These are phyloP conservation scores for Leucopsar rothschildi DNA, from an alignment of 2,113 vertebrate genomes.

Conservation along the genomic window DNA sequence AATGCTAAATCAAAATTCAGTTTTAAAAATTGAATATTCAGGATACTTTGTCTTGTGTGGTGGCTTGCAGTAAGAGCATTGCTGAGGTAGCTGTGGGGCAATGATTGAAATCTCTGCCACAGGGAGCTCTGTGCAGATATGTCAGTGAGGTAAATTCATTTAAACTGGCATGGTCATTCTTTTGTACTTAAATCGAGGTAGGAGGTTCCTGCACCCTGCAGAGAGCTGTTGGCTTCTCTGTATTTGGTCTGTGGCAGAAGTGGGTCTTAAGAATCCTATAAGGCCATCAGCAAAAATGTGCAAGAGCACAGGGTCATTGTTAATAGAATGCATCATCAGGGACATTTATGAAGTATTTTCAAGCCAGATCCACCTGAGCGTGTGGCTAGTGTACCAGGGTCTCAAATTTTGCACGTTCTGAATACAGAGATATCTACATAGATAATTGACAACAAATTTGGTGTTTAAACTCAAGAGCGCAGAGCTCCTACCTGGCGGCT, in stretches of 20 bases:
- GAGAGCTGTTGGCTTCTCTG: neutral
- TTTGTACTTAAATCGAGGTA: neutral
- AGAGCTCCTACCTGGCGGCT: neutral
- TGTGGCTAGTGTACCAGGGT: accelerated
- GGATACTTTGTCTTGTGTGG: neutral
- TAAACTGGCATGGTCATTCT: neutral
- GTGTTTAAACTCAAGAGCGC: neutral
- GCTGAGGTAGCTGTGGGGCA: neutral
- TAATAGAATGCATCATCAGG: neutral
- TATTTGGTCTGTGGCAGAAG: neutral
- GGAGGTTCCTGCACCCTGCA: neutral
- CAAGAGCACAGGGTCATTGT: neutral
- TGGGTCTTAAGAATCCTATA: neutral
- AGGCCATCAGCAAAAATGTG: neutral
- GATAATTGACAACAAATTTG: neutral
- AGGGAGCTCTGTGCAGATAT: neutral
- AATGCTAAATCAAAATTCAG: neutral
- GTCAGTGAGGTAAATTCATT: neutral
- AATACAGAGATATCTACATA: neutral
- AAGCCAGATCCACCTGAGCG: neutral
- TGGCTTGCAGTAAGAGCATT: neutral
- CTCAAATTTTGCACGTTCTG: neutral
- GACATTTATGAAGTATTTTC: neutral
- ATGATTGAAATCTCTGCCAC: neutral
- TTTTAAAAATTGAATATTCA: neutral